Conservation (phyloP, 2,797 vertebrate species). For the Australoheros facetus region DNA sequence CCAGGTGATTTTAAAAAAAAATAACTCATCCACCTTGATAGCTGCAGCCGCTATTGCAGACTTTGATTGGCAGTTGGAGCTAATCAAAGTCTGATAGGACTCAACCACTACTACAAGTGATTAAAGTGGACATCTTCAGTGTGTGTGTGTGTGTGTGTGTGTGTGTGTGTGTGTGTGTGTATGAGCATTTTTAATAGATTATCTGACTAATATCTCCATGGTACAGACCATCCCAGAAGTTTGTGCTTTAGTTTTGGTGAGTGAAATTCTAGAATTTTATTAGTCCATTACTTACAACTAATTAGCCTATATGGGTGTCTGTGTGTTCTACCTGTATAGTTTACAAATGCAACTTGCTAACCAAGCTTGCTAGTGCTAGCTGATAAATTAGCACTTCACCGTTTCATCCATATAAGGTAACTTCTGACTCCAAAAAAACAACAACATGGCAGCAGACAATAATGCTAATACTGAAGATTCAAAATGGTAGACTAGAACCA, state of each 20-base stretch:
- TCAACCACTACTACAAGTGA: background rate
- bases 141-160: background rate
- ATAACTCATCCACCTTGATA: background rate
- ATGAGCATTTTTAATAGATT: background rate
- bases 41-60: too few species aligned
- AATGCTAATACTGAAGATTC: background rate
- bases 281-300: too few species aligned
- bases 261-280: background rate
- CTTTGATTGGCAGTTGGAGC: background rate
- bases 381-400: background rate
- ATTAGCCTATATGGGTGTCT: background rate
- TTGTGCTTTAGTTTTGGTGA: background rate
- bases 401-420: background rate
- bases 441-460: background rate
- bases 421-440: background rate
- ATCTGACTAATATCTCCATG: background rate
- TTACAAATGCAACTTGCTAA: background rate
- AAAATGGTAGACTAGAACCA: background rate
- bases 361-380: fast-evolving
- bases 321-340: background rate
- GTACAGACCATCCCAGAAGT: background rate
- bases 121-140: background rate
- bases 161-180: fast-evolving
- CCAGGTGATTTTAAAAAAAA: too few species aligned
- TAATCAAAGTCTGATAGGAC: background rate